Evolutionary conservation across 2,888 invertebrate species (phyloP), one percentile per base, ranked within the genome.

Genomic region (Arrhopalites spinosus): DNA sequence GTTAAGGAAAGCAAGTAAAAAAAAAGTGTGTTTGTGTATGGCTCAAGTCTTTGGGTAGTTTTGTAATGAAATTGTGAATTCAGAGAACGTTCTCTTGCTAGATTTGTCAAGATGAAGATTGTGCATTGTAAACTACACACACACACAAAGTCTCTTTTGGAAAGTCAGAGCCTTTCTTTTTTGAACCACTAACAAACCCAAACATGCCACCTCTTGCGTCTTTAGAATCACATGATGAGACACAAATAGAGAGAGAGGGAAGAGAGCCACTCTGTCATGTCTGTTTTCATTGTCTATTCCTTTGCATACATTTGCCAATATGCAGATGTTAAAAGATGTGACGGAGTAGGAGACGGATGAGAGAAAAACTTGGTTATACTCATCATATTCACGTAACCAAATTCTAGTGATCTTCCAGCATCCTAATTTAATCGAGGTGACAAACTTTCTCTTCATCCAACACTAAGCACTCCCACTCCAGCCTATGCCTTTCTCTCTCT

Each of bases 41-140:
- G 45, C 36, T 17, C 13, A 45, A 2, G 50, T 68, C n/a, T 20
- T 47, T 47, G 23, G 29, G n/a, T n/a, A n/a, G n/a, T n/a, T n/a
- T 29, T 64, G 66, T 79, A 81, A 81, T 81, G 81, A 81, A 77
- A 81, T 81, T 81, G 78, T 78, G 77, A 78, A 81, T 81, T 81
- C 81, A 68, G 77, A 30, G 36, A 67, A 53, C 71, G 79, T 81
- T 11, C 36, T 36, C 79, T 69, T 70, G 7, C 66, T 50, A 75
- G 61, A 79, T 79, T 79, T 79, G 78, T 78, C 77, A 78, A 73
- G 67, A 75, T 75, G 53, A 70, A 36, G 25, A 53, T 66, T 66
- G 50, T 68, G 29, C 68, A 27, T 27, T 68, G 50, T 50, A 47
- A 50, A 5, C 53, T 20, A 17, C 63, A 27, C 27, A 27, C 23